These are phyloP conservation scores for Drosophila borealis DNA, from an alignment of 2,888 invertebrate genomes.

Conservation along the genomic window DNA sequence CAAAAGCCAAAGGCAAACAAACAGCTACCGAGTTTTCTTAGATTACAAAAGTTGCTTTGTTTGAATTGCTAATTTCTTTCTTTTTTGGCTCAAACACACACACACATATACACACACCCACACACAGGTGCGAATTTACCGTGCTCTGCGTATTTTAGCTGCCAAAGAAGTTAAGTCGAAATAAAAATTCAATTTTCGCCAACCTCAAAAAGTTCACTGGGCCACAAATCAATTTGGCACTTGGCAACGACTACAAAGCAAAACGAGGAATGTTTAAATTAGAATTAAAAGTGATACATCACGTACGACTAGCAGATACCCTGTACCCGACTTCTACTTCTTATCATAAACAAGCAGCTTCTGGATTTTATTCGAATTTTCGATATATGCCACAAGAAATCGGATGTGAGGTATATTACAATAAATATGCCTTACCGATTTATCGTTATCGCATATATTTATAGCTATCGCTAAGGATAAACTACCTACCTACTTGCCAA, in stretches of 20 bases:
- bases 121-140: conserved; percentile 43
- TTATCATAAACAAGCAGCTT: too few species aligned
- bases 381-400: too few species aligned
- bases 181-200: conserved; percentile 61
- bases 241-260: conserved; percentile 38
- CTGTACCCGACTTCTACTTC: neutral
- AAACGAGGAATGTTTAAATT: conserved; percentile 33
- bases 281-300: neutral
- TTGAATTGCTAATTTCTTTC: conserved; percentile 63
- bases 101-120: conserved; percentile 1
- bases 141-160: conserved; percentile 2
- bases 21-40: conserved; percentile 30
- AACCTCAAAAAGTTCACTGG: conserved; percentile 49
- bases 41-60: conserved; percentile 60
- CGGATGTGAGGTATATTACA: too few species aligned
- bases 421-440: too few species aligned
- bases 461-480: too few species aligned
- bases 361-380: too few species aligned
- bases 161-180: conserved; percentile 17
- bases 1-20: conserved; percentile 30
- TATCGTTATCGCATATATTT: too few species aligned
- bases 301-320: conserved; percentile 1
- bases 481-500: too few species aligned
- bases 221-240: conserved; percentile 71
- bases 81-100: neutral